Percentiles rank a stretch among this genome's conserved stretches.
phyloP scores from a whole-genome alignment of 1,140 invertebrate genomes.

The Heliothis virescens region DNA sequence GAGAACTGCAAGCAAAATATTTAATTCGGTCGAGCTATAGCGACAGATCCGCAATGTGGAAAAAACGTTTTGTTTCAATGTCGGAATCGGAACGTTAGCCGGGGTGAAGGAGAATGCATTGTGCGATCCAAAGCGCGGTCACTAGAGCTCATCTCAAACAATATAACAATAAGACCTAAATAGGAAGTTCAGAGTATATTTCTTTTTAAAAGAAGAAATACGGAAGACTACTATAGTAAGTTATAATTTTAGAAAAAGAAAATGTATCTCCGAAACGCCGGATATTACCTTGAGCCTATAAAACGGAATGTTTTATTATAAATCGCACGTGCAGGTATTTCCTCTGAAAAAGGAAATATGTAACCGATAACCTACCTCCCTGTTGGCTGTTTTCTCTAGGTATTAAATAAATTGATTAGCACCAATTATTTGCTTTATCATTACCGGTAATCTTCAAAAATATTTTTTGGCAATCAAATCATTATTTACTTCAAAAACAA shows the following conservation, averaged over 20 bases:
- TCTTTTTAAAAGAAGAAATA: slow-evolving; percentile 27
- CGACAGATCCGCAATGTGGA: slow-evolving; percentile 55
- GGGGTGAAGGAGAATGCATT: slow-evolving; percentile 56
- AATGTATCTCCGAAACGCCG: background rate
- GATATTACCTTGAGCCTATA: background rate
- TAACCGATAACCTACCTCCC: no score
- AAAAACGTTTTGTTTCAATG: slow-evolving; percentile 70
- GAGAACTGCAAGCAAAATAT: slow-evolving; percentile 55
- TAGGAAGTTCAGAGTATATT: slow-evolving; percentile 29
- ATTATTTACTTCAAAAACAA: no score
- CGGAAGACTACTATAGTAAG: slow-evolving; percentile 12
- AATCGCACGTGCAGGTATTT: no score
- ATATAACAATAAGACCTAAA: slow-evolving; percentile 18
- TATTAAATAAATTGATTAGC: no score
- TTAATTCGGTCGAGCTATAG: slow-evolving; percentile 60
- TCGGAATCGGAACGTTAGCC: slow-evolving; percentile 57
- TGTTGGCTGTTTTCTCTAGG: no score
- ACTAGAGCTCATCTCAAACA: slow-evolving; percentile 42
- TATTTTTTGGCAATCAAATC: no score
- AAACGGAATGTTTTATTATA: background rate
- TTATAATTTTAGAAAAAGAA: slow-evolving; percentile 25
- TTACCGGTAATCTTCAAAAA: no score
- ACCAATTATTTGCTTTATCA: no score
- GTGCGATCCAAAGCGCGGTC: slow-evolving; percentile 32
- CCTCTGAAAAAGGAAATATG: no score